Base-by-base conservation (phyloP, 1,140 invertebrate genomes). In the Atta texana region DNA sequence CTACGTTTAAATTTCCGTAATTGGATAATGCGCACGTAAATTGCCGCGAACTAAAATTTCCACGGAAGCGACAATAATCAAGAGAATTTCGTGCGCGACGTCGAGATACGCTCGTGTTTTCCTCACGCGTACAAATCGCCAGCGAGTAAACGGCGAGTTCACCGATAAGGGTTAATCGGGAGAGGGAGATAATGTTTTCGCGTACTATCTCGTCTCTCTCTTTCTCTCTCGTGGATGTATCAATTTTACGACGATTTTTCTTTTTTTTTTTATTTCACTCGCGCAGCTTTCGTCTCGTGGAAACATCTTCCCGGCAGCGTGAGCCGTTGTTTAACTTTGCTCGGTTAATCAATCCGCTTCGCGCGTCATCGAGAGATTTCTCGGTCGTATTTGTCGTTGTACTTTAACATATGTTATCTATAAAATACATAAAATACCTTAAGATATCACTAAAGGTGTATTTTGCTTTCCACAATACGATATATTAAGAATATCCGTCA, bases 221-320 rank as follows among this genome's bases (percentile, higher is more conserved):
- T 49, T 12, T 49, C 49, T 51, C 24, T 57, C 66, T 71, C 61
- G 61, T 92, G 90, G 61, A 82, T 92, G 84, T 92, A 93, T 93
- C 92, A 92, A 92, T 93, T 92, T 92, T 92, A 93, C 89, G 90
- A 91, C 81, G 87, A 89, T 91, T 90, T 91, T 87, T 76, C 85
- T 53, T 74, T 21, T 57, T 77, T 88, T 88, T 76, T 87, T 86
- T 34, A 64, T 16, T 31, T 12, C 49, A 34, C 24, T 90, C 71
- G 64, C 7, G 64, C 51, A 44, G 61, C 53, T 85, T 59, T 85
- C 69, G 21, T 66, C 82, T 80, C 87, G 80, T 90, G 75, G 80
- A 86, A 74, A 66, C 51, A 87, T 89, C 85, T 82, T 85, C 31
- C 18, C 72, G 59, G 51, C 49, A 51, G 49, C 21, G n/a, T 16